Percentiles rank a stretch among this genome's conserved stretches.
These are phyloP conservation scores for Perithous albicinctus DNA, from an alignment of 2,888 invertebrate species.

Conservation along the genomic window DNA sequence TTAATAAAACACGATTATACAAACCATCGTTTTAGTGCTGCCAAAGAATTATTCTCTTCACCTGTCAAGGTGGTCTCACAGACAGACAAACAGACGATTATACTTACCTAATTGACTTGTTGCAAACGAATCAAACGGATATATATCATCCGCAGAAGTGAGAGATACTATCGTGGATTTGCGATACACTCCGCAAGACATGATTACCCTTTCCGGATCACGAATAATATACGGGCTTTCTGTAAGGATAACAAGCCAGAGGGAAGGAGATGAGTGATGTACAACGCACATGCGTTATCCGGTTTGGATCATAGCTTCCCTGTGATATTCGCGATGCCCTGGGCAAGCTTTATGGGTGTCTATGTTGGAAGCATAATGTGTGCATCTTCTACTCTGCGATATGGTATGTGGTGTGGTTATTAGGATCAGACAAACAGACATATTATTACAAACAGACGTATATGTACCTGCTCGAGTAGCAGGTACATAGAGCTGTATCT, in stretches of 20 bases:
- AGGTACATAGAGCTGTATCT: background rate
- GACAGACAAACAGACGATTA: slow-evolving; percentile 10
- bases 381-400: slow-evolving; percentile 42
- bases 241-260: background rate
- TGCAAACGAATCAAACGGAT: background rate
- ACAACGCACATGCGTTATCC: slow-evolving; percentile 20
- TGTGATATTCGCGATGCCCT: slow-evolving; percentile 36
- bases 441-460: too few species aligned
- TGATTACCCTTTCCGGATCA: slow-evolving; percentile 57
- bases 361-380: slow-evolving; percentile 23
- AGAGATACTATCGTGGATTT: slow-evolving; percentile 58
- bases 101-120: slow-evolving; percentile 32
- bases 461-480: slow-evolving; percentile 20
- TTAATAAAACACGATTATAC: slow-evolving; percentile 22
- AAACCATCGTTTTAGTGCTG: background rate
- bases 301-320: background rate
- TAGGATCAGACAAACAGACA: slow-evolving; percentile 29
- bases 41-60: background rate
- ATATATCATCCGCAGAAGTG: background rate
- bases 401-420: slow-evolving; percentile 37
- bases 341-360: slow-evolving; percentile 51
- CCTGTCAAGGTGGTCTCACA: slow-evolving; percentile 45
- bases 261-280: slow-evolving; percentile 6
- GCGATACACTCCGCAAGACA: slow-evolving; percentile 15
- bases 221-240: slow-evolving; percentile 38